Evolutionary conservation across 2,113 vertebrate species (phyloP), one percentile per base, ranked within the genome.

Genomic region (Chlorodrepanis virens): DNA sequence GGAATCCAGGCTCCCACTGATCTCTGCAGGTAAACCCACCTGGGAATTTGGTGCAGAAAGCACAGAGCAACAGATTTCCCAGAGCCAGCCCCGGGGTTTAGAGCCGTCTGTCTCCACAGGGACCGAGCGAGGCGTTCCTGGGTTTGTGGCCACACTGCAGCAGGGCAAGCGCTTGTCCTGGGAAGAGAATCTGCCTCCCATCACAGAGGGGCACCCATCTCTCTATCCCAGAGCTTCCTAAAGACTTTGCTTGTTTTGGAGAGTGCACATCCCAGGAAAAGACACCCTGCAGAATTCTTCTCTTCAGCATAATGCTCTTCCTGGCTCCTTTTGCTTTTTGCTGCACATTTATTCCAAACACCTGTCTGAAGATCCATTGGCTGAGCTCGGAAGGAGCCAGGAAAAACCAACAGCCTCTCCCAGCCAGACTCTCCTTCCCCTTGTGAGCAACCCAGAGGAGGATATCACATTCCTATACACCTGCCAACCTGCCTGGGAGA

Each of bases 1-100:
- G 91, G 93, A 96, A 89, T 91, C 60, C 63, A 40, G 40, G 35
- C 80, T 85, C 75, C 81, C 45, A 27, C 54, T 57, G 23, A 65
- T 52, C 77, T 17, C 84, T 12, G 31, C 84, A 89, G 81, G 60
- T 78, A 87, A 91, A 25, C 24, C 37, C 84, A 52, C 11, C 1
- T 31, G 81, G 90, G 93, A 95, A 82, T 81, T 39, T 0, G 9
- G 52, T 82, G 24, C 25, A 81, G 50, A 91, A 81, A 2, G 9
- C 71, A 77, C 28, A 45, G 3, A 61, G 83, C 25, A 83, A 23
- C 54, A 63, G 16, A 83, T 57, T 81, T 64, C 45, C 83, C 52
- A 31, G 50, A 53, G 70, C 4, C 20, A 15, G 13, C 15, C 5
- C 22, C 6, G 25, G 2, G 6, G 37, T 59, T 82, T 57, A 59